Evolutionary conservation across 2,797 vertebrate species (phyloP), one percentile per base, ranked within the genome.

Genomic region (Nannoperca australis): DNA sequence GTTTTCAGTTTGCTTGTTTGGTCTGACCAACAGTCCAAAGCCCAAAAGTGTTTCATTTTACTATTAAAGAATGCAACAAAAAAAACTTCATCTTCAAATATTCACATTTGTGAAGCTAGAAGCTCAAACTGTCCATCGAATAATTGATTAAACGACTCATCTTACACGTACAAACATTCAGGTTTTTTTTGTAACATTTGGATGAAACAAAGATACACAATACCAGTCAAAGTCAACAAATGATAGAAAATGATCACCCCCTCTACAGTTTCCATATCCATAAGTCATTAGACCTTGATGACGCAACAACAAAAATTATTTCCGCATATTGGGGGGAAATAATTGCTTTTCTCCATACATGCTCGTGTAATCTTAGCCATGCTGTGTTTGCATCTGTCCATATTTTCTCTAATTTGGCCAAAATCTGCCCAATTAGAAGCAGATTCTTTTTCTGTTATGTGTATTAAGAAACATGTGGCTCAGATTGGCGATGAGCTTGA

Each of bases 401-500:
- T 49, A 40, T 71, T 69, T 38, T 15, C 24, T 67, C 49, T 47
- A 56, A 76, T 83, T 85, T 81, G 63, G 20, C 45, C 4, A 9
- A 74, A 88, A 67, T 65, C 55, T 59, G 69, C 53, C 70, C 20
- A 3, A 1, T 36, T 58, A 14, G 45, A 24, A 72, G 53, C 68
- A n/a, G 20, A 40, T 34, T 78, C 22, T 7, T 47, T 8, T 2
- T 55, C 18, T 18, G 4, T 73, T 80, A 50, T 54, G 11, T 51
- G 42, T 50, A 34, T 71, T 49, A 42, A 10, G n/a, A 53, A 85
- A 84, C 56, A 86, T 67, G 65, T 81, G 73, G 82, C 55, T 40
- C 8, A 18, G 70, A 82, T 79, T 84, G 50, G n/a, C 45, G 64
- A 59, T 17, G 36, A 63, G 67, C 22, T 54, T 9, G 38, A 58